Percentiles rank a stretch among this genome's conserved stretches.
Conservation (phyloP, 2,888 invertebrate species). For the Seira musarum region DNA sequence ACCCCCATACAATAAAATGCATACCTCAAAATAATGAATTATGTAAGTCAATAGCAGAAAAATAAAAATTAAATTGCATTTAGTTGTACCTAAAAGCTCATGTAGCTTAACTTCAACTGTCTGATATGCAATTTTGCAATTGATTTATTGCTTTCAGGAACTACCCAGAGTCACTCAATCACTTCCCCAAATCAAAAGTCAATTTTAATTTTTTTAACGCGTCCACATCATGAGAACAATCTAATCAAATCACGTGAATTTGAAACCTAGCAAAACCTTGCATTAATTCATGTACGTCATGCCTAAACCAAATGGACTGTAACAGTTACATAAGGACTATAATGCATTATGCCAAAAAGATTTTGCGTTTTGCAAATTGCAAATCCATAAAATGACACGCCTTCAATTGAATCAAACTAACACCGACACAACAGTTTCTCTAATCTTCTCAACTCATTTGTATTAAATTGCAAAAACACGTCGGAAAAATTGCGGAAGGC, state of each 20-base stretch:
- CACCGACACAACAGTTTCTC: too few relatives aligned
- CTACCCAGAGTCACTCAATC: background rate
- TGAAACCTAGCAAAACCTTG: background rate
- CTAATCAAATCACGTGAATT: too few relatives aligned
- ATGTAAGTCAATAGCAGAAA: too few relatives aligned
- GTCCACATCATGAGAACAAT: too few relatives aligned
- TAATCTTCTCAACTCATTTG: too few relatives aligned
- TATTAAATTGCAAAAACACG: too few relatives aligned
- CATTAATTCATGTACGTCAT: background rate
- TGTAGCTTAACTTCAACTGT: too few relatives aligned
- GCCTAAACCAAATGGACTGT: conserved; percentile 2
- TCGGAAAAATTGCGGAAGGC: conserved; percentile 3
- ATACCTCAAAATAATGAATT: too few relatives aligned
- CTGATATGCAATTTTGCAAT: background rate
- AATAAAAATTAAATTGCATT: too few relatives aligned
- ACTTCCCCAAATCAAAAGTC: background rate
- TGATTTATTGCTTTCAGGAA: conserved; percentile 15
- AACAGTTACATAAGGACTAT: background rate
- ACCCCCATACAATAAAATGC: background rate
- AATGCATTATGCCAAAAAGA: background rate
- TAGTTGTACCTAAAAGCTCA: too few relatives aligned
- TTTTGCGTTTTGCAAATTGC: background rate
- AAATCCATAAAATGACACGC: background rate
- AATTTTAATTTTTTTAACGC: too few relatives aligned
- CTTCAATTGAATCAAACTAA: background rate